These are phyloP conservation scores for Mamestra brassicae DNA, from an alignment of 2,888 invertebrate genomes.

Conservation along the genomic window DNA sequence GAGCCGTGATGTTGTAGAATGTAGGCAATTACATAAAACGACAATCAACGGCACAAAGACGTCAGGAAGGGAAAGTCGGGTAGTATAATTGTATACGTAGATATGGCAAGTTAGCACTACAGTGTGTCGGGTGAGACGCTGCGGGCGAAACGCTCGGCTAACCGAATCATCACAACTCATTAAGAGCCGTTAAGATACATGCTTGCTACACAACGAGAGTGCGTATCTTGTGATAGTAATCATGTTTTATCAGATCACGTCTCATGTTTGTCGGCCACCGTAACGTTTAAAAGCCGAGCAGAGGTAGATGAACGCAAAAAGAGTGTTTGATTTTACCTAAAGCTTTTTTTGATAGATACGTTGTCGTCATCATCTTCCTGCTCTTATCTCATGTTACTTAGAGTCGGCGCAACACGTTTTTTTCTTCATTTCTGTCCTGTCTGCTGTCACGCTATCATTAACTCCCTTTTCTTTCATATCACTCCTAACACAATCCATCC, in stretches of 20 bases:
- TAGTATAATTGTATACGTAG: constrained; percentile 87
- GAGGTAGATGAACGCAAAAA: background rate
- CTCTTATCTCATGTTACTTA: no score
- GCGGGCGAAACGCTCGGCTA: constrained; percentile 68
- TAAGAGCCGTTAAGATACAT: constrained; percentile 59
- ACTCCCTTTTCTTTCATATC: no score
- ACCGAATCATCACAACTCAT: constrained; percentile 64
- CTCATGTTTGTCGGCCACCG: constrained; percentile 20
- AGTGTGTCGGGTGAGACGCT: constrained; percentile 70
- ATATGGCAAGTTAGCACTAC: constrained; percentile 80
- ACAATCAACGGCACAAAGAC: constrained; percentile 86
- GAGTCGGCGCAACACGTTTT: no score
- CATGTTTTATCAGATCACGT: constrained; percentile 50
- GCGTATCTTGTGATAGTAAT: constrained; percentile 40
- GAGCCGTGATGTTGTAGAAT: constrained; percentile 78
- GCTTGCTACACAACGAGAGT: constrained; percentile 49
- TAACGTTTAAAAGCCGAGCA: constrained; percentile 7
- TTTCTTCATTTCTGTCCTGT: no score
- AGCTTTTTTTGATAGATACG: background rate
- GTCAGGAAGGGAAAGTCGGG: constrained; percentile 84
- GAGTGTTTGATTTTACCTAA: background rate
- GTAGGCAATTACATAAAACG: constrained; percentile 86
- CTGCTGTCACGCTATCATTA: no score
- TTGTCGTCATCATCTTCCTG: no score
- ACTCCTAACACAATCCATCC: no score